Evolutionary conservation across 2,888 invertebrate genomes (phyloP), one percentile per base, ranked within the genome.

Genomic region (Chalcosyrphus nemorum): DNA sequence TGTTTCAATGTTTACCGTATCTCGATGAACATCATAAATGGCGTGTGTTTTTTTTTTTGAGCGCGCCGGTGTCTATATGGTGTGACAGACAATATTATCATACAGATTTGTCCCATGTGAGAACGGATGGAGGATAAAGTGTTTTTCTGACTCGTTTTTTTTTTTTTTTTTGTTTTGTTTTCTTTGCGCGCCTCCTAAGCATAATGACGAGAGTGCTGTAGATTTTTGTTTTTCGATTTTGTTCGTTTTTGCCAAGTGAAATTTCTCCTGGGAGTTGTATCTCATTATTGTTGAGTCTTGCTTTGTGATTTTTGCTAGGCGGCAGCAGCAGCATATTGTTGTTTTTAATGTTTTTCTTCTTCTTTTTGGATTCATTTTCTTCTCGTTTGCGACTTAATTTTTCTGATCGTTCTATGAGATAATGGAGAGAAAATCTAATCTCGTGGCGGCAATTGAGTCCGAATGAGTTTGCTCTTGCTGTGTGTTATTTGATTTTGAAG

Each of bases 81-180:
- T 82, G 76, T 76, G 76, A 81, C 65, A 66, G 66, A 61, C 59
- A 15, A 29, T 27, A 76, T 82, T 81, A 71, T 76, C 81, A 77
- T 72, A 61, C 43, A 77, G 63, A 82, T 78, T 74, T 77, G 78
- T 82, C 82, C 82, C 82, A 72, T 61, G 82, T 61, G 82, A 35
- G 43, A 74, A 76, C 24, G 57, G 43, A 35, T 27, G 32, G 66
- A 54, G 41, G 24, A 66, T 71, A 52, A 66, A 72, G 61, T 57
- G 50, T 50, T 71, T 70, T 52, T 32, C 32, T 32, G 32, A 7
- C 9, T 29, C 11, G 56, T 35, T 57, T 47, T 4, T 24, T 4
- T 24, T 4, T 24, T 24, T 24, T 24, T 24, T 24, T 2, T 4
- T 24, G 15, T 50, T 24, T n/a, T 38, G 5, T 38, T 38, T 7